A percentile compares a stretch with the other conserved stretches of the same genome.
phyloP scores from a whole-genome alignment of 2,113 vertebrate genomes.

The Upupa epops region DNA sequence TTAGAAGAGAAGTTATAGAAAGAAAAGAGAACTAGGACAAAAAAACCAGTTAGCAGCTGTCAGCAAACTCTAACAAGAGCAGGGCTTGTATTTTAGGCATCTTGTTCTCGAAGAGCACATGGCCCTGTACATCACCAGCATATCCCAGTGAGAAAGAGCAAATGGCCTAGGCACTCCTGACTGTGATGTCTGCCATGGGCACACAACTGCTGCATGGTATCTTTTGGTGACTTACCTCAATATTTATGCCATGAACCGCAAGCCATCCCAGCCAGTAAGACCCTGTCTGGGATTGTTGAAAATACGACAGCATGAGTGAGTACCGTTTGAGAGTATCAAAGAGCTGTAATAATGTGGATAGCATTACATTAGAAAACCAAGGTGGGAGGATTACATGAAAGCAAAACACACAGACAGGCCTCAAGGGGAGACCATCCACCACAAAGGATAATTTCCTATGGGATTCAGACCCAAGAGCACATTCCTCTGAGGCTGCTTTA shows the following conservation, averaged over 20 bases:
- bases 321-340: constrained; percentile 54
- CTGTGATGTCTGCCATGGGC: neutral
- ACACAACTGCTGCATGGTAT: rapidly evolving
- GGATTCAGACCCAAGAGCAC: constrained; percentile 59
- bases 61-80: neutral
- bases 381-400: constrained; percentile 64
- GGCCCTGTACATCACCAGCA: neutral
- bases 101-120: neutral
- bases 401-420: constrained; percentile 63
- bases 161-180: neutral
- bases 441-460: constrained; percentile 65
- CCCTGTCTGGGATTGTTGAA: constrained; percentile 33
- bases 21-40: neutral
- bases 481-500: constrained; percentile 65
- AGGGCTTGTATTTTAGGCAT: neutral
- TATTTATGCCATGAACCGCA: constrained; percentile 38
- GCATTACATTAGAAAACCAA: constrained; percentile 62
- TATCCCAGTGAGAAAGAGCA: neutral
- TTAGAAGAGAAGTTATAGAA: neutral
- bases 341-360: constrained; percentile 56
- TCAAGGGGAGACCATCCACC: constrained; percentile 58
- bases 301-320: constrained; percentile 38
- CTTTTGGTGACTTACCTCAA: constrained; percentile 21
- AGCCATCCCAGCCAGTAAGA: constrained; percentile 20
- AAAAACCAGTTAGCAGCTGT: neutral